Percentiles rank a stretch among this genome's conserved stretches.
These are phyloP conservation scores for Alsophila aescularia DNA, from an alignment of 2,888 invertebrate genomes.

Conservation along the genomic window DNA sequence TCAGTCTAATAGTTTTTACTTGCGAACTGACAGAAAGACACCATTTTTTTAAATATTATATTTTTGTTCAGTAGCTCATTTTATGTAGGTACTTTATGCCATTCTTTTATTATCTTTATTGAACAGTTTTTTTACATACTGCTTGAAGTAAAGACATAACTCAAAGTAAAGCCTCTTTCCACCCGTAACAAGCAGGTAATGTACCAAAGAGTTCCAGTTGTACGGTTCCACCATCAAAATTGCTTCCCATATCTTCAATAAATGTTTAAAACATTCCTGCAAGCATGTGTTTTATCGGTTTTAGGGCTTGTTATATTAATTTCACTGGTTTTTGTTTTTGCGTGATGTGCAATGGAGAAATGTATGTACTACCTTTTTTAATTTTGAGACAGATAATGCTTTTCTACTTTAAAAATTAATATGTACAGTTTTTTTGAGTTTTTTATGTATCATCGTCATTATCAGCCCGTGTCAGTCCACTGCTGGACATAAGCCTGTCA, in stretches of 20 bases:
- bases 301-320: slow-evolving; percentile 80
- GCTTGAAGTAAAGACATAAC: too few species aligned
- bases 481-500: too few species aligned
- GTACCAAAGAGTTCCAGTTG: slow-evolving; percentile 67
- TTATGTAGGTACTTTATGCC: too few species aligned
- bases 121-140: slow-evolving; percentile 7
- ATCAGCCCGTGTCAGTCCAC: too few species aligned
- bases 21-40: too few species aligned
- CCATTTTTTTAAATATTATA: too few species aligned
- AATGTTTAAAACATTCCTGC: slow-evolving; percentile 78
- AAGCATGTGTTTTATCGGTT: slow-evolving; percentile 82
- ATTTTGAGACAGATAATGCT: slow-evolving; percentile 13
- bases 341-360: slow-evolving; percentile 15
- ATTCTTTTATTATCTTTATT: too few species aligned
- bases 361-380: slow-evolving; percentile 22
- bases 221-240: slow-evolving; percentile 76
- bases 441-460: background rate
- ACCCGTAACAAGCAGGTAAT: slow-evolving; percentile 47
- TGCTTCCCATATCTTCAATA: slow-evolving; percentile 78
- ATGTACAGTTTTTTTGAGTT: background rate
- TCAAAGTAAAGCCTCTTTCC: slow-evolving; percentile 51
- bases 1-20: too few species aligned
- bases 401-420: background rate
- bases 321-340: slow-evolving; percentile 60
- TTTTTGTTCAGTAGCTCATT: too few species aligned